Conservation (phyloP, 2,797 vertebrate genomes). For the Anguilla megastoma region DNA sequence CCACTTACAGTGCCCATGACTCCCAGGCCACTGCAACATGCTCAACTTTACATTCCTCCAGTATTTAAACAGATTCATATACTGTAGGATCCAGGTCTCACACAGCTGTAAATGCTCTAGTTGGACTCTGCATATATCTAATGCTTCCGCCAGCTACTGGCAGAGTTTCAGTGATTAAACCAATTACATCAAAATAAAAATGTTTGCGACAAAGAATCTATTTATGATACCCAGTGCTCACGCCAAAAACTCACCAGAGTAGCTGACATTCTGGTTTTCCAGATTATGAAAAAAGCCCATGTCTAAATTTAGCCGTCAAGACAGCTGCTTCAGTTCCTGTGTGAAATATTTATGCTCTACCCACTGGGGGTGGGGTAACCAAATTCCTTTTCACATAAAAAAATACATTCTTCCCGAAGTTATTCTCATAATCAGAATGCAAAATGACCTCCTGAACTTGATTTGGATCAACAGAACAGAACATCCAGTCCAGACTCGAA, state of each 20-base stretch:
- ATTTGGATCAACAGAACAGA: background rate
- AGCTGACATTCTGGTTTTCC: slow-evolving; percentile 7
- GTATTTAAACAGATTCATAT: background rate
- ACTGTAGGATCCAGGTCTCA: background rate
- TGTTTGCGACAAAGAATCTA: background rate
- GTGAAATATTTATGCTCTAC: slow-evolving; percentile 15
- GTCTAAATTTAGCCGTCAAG: slow-evolving; percentile 18
- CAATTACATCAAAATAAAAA: background rate
- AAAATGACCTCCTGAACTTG: background rate
- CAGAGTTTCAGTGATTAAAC: background rate
- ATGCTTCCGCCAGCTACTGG: background rate
- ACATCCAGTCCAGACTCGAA: background rate
- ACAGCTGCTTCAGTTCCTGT: slow-evolving; percentile 3
- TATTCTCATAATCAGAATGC: background rate
- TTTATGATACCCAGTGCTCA: background rate
- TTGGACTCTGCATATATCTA: background rate
- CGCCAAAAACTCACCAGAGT: background rate
- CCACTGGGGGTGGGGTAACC: background rate
- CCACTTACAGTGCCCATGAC: too few relatives aligned
- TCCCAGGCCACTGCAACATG: background rate
- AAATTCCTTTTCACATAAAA: background rate
- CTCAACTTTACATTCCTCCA: background rate
- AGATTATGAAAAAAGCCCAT: slow-evolving; percentile 10
- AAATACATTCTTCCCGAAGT: background rate
- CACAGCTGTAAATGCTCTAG: background rate